These are phyloP conservation scores for Eurypyga helias DNA, from an alignment of 2,113 vertebrate species.

Conservation along the genomic window DNA sequence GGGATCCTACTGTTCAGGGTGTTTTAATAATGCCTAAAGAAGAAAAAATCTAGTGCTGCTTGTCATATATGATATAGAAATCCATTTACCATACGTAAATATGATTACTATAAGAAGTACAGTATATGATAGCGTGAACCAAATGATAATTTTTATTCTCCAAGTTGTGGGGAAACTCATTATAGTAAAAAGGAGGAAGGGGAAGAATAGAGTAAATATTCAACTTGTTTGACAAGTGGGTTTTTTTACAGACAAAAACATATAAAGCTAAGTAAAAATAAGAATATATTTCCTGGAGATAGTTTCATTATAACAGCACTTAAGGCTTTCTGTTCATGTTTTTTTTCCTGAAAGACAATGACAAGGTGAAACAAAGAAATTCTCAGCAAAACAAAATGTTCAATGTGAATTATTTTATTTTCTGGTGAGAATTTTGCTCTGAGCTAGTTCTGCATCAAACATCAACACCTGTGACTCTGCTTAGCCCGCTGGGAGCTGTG, in stretches of 20 bases:
- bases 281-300: neutral
- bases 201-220: neutral
- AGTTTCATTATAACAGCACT: neutral
- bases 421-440: neutral
- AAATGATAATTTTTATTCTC: neutral
- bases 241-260: fast-evolving
- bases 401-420: neutral
- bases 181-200: neutral
- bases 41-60: neutral
- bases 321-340: neutral
- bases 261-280: neutral
- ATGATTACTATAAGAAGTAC: neutral
- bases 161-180: neutral
- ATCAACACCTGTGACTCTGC: neutral
- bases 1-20: neutral
- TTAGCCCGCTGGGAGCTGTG: neutral
- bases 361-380: neutral
- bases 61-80: neutral
- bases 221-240: neutral
- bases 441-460: neutral
- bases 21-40: neutral
- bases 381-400: neutral
- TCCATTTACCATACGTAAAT: no score
- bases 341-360: neutral
- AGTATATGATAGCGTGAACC: neutral